Conservation (phyloP, 1,140 invertebrate species). For the Lordiphosa stackelbergi region DNA sequence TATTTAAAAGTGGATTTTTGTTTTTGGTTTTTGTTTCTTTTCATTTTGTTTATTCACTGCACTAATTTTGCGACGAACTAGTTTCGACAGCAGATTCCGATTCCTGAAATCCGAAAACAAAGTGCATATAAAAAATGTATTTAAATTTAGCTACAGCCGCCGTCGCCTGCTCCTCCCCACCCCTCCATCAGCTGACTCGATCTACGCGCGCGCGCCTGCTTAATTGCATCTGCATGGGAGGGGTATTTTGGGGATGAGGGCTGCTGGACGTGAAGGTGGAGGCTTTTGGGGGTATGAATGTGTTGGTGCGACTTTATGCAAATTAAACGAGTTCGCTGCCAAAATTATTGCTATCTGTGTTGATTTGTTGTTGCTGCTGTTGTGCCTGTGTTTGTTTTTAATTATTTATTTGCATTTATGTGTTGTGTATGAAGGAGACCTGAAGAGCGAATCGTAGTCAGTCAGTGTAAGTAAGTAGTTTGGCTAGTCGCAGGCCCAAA, state of each 20-base stretch:
- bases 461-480: slow-evolving; percentile 48
- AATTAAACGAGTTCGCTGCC: slow-evolving; percentile 71
- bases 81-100: slow-evolving; percentile 49
- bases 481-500: slow-evolving; percentile 31
- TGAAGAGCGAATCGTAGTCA: slow-evolving; percentile 9
- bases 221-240: slow-evolving; percentile 42
- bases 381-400: slow-evolving; percentile 56
- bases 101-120: slow-evolving; percentile 52
- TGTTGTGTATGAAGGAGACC: slow-evolving; percentile 6
- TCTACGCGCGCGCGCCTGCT: slow-evolving; percentile 50
- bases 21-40: slow-evolving; percentile 11
- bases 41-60: slow-evolving; percentile 55
- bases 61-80: slow-evolving; percentile 67
- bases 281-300: background rate
- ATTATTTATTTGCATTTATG: slow-evolving; percentile 66
- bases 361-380: slow-evolving; percentile 35
- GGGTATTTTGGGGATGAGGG: slow-evolving; percentile 22
- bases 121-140: slow-evolving; percentile 69
- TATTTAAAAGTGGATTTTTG: slow-evolving; percentile 38
- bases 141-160: slow-evolving; percentile 38
- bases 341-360: slow-evolving; percentile 46
- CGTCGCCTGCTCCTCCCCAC: background rate
- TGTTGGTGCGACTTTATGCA: slow-evolving; percentile 48
- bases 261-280: slow-evolving; percentile 5
- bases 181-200: slow-evolving; percentile 54